These are phyloP conservation scores for Desmophyllum pertusum DNA, from an alignment of 92 coral and sea anemone species.

Conservation along the genomic window DNA sequence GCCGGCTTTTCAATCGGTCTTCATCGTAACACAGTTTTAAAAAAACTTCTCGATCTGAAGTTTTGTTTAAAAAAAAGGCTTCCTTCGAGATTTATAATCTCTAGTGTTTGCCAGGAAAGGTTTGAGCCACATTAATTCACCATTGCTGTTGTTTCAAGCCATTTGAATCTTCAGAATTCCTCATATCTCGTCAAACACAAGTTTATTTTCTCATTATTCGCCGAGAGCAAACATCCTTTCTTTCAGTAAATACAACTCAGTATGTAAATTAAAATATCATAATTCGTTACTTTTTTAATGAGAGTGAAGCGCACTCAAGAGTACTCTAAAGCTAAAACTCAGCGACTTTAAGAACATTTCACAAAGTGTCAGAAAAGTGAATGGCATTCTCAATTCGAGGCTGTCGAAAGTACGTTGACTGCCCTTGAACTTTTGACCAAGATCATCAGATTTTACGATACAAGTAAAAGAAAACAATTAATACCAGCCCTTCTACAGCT, in stretches of 20 bases:
- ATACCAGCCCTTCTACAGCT: no score
- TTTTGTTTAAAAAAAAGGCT: background rate
- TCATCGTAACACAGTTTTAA: background rate
- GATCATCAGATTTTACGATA: background rate
- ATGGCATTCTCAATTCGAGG: background rate
- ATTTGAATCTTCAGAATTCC: background rate
- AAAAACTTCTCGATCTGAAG: background rate
- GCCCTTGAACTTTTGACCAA: background rate
- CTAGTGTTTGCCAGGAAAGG: background rate
- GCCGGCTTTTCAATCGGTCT: background rate
- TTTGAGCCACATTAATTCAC: background rate
- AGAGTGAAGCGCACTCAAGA: no score
- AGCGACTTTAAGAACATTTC: background rate
- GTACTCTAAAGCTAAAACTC: background rate
- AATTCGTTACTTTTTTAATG: background rate
- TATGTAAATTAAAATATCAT: background rate
- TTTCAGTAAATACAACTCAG: background rate
- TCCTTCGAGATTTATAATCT: background rate
- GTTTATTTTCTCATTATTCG: background rate
- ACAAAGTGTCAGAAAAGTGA: background rate
- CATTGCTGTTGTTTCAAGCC: background rate
- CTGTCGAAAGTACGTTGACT: background rate
- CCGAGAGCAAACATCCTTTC: conserved; percentile 3
- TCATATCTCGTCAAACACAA: background rate
- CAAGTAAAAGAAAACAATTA: no score